Percentiles rank a stretch among this genome's conserved stretches.
These are phyloP conservation scores for Melangyna quadrimaculata DNA, from an alignment of 2,888 invertebrate species.

Conservation along the genomic window DNA sequence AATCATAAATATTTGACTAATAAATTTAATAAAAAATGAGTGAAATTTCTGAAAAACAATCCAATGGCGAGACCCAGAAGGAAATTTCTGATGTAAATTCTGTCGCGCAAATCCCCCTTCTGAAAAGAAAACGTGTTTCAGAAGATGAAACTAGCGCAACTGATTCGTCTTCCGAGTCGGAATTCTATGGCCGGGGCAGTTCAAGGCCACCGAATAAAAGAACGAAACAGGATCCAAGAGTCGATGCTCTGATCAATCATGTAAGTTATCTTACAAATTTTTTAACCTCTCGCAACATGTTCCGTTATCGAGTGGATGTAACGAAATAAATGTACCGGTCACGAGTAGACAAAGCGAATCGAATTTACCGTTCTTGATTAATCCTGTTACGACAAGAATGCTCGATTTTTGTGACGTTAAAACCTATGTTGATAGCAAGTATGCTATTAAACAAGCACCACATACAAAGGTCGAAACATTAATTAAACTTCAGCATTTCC, in stretches of 20 bases:
- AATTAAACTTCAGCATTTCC: slow-evolving; percentile 12
- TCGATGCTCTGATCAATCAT: too few species aligned
- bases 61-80: not conserved
- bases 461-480: too few species aligned
- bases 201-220: too few species aligned
- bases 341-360: not conserved
- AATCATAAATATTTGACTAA: too few species aligned
- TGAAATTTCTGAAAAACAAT: not conserved
- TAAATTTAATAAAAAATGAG: not conserved
- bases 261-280: slow-evolving; percentile 2
- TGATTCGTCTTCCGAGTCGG: not conserved
- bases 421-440: too few species aligned
- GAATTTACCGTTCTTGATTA: too few species aligned
- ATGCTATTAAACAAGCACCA: too few species aligned
- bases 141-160: not conserved
- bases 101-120: not conserved
- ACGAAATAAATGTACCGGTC: not conserved
- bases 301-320: not conserved
- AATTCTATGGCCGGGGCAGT: too few species aligned
- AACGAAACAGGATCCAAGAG: too few species aligned
- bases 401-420: too few species aligned
- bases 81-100: not conserved
- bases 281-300: not conserved
- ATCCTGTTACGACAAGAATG: too few species aligned
- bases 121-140: not conserved